Percentiles rank a stretch among this genome's conserved stretches.
phyloP scores from a whole-genome alignment of 2,113 vertebrate species.

The Upupa epops region DNA sequence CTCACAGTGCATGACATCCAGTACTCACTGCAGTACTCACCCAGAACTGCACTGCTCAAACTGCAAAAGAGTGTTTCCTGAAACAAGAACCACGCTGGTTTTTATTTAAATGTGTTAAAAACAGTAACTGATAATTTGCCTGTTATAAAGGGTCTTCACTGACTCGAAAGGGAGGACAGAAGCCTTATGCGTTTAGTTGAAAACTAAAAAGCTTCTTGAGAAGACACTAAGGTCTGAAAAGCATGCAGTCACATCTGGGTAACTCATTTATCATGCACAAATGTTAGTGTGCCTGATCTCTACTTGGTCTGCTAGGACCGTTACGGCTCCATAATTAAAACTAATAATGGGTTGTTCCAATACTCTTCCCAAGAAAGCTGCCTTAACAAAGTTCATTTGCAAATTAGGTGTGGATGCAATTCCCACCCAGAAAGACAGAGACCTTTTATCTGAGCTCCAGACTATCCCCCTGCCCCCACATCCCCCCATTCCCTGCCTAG shows the following conservation, averaged over 20 bases:
- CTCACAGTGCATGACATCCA: neutral
- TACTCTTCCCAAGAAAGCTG: slow-evolving; percentile 31
- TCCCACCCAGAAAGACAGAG: neutral
- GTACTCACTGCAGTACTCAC: no score
- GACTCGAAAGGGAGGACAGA: neutral
- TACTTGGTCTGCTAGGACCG: neutral
- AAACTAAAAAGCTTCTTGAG: neutral
- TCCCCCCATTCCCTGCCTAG: neutral
- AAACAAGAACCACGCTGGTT: neutral
- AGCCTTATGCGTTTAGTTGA: neutral
- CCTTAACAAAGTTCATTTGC: neutral
- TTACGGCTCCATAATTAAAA: neutral
- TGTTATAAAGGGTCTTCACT: neutral
- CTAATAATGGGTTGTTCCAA: neutral
- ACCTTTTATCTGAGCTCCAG: neutral
- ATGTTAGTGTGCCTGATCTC: neutral
- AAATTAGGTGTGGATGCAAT: neutral
- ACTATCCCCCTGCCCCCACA: neutral
- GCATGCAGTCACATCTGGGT: neutral
- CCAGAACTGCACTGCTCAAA: neutral
- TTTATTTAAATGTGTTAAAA: neutral
- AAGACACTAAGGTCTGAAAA: neutral
- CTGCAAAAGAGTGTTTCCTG: neutral
- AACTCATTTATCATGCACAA: neutral
- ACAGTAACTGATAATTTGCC: neutral